These are phyloP conservation scores for Alectoris magna DNA, from an alignment of 2,797 vertebrate genomes.

Conservation along the genomic window DNA sequence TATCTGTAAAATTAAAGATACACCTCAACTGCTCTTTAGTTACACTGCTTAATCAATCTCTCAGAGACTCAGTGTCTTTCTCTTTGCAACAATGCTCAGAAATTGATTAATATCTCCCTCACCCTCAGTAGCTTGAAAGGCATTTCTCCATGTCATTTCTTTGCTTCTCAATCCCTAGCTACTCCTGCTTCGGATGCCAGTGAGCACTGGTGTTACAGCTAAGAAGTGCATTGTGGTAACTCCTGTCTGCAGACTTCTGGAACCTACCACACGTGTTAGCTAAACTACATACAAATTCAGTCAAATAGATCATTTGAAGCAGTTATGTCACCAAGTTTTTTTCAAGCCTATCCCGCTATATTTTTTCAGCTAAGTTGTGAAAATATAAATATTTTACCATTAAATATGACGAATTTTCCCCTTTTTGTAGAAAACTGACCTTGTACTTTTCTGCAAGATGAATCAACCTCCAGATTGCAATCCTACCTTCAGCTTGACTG, in stretches of 20 bases:
- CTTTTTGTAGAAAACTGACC: background rate
- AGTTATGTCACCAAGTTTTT: background rate
- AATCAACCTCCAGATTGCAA: background rate
- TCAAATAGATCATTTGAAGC: background rate
- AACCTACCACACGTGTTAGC: background rate
- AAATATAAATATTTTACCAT: background rate
- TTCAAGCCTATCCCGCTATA: background rate
- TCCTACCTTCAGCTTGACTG: background rate
- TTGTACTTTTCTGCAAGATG: background rate
- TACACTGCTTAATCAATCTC: rapidly evolving
- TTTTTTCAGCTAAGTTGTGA: background rate
- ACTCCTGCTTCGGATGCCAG: background rate
- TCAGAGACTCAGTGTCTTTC: background rate
- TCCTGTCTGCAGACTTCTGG: background rate
- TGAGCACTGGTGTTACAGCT: background rate
- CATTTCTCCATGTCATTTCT: background rate
- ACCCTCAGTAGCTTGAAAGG: background rate
- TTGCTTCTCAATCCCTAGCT: background rate
- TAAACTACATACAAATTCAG: background rate
- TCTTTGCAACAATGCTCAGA: background rate
- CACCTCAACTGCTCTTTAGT: background rate
- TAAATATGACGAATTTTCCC: background rate
- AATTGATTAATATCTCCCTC: background rate
- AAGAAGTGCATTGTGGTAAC: background rate
- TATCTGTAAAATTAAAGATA: rapidly evolving